Evolutionary conservation across 2,888 invertebrate genomes (phyloP), one percentile per base, ranked within the genome.

Genomic region (Deilephila elpenor): DNA sequence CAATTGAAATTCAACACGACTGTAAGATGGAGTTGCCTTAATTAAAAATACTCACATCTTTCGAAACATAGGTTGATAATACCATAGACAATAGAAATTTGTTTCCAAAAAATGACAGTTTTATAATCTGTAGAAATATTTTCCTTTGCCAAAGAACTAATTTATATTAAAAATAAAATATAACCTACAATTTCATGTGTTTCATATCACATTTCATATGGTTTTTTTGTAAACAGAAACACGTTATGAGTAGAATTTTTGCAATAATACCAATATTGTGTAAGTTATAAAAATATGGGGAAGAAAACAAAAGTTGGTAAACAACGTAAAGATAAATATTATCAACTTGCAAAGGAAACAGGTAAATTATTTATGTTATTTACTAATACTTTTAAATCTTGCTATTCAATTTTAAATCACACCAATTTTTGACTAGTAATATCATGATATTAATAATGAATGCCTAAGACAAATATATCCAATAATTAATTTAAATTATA

Each of bases 261-360:
- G 5, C 8, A 44, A 19, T 60, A 51, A 29, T 25, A 17, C 29
- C 11, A 56, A n/a, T 56, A 56, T 60, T 60, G 17, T n/a, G 25
- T 73, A 19, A 14, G 37, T 44, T 20, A 44, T 20, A 61, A 71
- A 72, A 96, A 93, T 91, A 99, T 99, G 99, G 98, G 98, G 72
- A 98, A 98, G 91, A 99, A 99, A 91, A 95, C 96, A 17, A 99
- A 99, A 97, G 96, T 98, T 90, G 99, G 99, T 96, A 99, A 99
- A 95, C 98, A 99, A 90, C 96, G 99, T 70, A 98, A 98, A 92
- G 99, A 99, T 96, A 99, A 98, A 95, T 99, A 98, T 93, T 99
- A 99, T 93, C 98, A 99, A 87, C 95, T 99, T 83, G 99, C 99
- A 14, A 99, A 99, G 92, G 99, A 99, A 95, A 98, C 99, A 84